Evolutionary conservation across 2,113 vertebrate genomes (phyloP).

Genomic region (Sinosuthora webbiana): DNA sequence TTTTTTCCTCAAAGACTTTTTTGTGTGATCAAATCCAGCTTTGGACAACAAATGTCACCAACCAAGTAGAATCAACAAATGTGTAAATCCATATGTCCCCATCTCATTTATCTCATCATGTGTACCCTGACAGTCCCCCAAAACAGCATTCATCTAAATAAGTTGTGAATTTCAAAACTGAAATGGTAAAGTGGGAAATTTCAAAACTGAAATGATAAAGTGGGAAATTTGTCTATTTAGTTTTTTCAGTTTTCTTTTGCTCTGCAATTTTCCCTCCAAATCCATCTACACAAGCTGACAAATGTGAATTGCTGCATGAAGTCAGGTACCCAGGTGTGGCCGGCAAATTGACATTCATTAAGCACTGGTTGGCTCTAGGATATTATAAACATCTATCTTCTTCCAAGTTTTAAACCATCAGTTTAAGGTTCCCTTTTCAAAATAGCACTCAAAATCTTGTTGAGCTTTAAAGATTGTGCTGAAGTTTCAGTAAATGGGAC

Average conservation of each 20-base stretch:
- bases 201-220: neutral
- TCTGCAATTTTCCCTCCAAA: neutral
- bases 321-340: neutral
- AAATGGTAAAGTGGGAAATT: neutral
- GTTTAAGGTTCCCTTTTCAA: neutral
- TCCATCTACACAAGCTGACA: neutral
- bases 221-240: neutral
- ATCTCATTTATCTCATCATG: neutral
- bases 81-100: neutral
- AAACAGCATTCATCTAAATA: neutral
- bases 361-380: neutral
- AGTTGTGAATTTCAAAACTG: neutral
- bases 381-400: neutral
- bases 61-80: neutral
- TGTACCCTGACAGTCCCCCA: neutral
- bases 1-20: neutral
- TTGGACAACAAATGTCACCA: neutral
- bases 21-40: neutral
- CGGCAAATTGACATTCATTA: neutral
- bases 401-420: neutral
- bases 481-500: neutral
- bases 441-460: neutral
- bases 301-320: neutral
- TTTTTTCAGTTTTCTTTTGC: neutral
- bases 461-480: neutral